These are phyloP conservation scores for Acromyrmex charruanus DNA, from an alignment of 1,140 invertebrate species.

Conservation along the genomic window DNA sequence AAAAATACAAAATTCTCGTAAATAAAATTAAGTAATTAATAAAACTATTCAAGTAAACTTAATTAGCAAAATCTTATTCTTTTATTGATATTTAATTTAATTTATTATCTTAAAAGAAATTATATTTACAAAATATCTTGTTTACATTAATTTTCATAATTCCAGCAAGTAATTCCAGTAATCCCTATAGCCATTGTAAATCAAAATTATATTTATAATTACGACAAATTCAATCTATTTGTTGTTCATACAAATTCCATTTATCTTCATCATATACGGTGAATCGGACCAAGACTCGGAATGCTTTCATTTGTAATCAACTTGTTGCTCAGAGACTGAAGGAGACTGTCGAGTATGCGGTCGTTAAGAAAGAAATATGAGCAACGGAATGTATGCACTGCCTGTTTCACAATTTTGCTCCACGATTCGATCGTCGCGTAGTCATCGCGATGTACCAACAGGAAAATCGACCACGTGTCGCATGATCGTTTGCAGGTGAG, in stretches of 20 bases:
- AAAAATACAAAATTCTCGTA: background rate
- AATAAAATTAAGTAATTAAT: constrained; percentile 4
- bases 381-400: constrained; percentile 32
- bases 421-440: constrained; percentile 5
- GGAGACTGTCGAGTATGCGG: constrained; percentile 20
- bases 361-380: constrained; percentile 68
- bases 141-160: background rate
- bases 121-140: background rate
- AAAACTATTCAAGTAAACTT: background rate
- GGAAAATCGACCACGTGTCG: constrained; percentile 31
- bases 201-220: background rate
- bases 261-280: background rate
- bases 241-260: constrained; percentile 18
- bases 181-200: background rate
- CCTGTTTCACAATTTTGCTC: constrained; percentile 29
- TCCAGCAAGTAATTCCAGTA: background rate
- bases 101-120: background rate
- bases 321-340: constrained; percentile 64
- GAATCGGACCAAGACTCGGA: constrained; percentile 40
- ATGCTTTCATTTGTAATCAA: constrained; percentile 62
- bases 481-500: constrained; percentile 39
- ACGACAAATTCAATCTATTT: background rate
- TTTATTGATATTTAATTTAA: constrained; percentile 14
- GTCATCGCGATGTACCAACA: constrained; percentile 11
- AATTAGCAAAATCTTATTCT: background rate